Evolutionary conservation across 2,113 vertebrate species (phyloP), one percentile per base, ranked within the genome.

Genomic region (Chloebia gouldiae): DNA sequence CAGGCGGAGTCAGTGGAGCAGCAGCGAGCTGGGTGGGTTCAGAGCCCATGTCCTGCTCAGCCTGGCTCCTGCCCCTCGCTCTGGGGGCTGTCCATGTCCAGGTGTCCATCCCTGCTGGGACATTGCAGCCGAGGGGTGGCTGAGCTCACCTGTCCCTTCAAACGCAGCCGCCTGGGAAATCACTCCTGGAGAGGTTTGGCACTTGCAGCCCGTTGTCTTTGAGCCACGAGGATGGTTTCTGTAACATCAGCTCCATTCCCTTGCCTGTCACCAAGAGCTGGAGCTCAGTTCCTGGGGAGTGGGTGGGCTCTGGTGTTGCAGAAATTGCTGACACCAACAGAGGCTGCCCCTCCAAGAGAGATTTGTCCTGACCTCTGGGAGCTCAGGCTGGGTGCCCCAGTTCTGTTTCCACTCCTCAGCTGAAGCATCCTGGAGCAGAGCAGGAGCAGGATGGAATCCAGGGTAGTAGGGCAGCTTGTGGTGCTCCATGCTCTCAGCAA

Each of bases 1-100:
- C 54, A 3, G 0, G 0, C 16, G 18, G 66, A 23, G 39, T 3
- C 57, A 7, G 3, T 7, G 35, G 7, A 25, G 15, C 11, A 47
- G 3, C 77, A 79, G 40, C 40, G 40, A 40, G 20, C 3, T 2
- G 30, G 35, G 57, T 8, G 4, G 11, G 23, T 8, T 9, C 24
- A 5, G 49, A 60, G 60, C 35, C 2, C 2, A 10, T 2, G 51
- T 21, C 61, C 53, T 61, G 59, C 83, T 1, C 2, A 21, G 51
- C 47, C 71, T 10, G 1, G 11, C 51, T 31, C 17, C 76, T 49
- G 56, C 57, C 25, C 59, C 25, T 1, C 45, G 0, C n/a, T 2
- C 53, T 7, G n/a, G 39, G 49, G 21, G 79, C 57, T 9, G 1
- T 17, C 25, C 1, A 0, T 18, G 28, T 20, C 76, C 33, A 0